Percentiles rank a stretch among this genome's conserved stretches.
Evolutionary conservation across 2,113 vertebrate species (phyloP).

Genomic region (Hiodon tergisus): DNA sequence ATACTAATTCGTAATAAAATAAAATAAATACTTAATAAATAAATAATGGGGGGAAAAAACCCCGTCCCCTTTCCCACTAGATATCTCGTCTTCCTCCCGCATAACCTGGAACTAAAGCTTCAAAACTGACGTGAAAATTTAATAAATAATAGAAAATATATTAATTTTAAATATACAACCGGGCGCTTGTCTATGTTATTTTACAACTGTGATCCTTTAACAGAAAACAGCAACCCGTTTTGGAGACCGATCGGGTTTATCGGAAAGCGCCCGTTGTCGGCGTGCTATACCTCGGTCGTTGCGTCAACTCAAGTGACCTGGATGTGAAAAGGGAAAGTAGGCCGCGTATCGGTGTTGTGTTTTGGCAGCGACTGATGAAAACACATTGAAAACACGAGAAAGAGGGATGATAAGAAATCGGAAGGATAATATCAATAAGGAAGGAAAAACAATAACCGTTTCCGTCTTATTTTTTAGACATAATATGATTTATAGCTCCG

Average conservation of each 20-base stretch:
- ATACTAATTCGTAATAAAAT: conserved; percentile 21
- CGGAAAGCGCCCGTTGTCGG: conserved; percentile 7
- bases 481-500: background rate
- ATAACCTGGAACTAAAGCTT: conserved; percentile 52
- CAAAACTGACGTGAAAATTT: conserved; percentile 36
- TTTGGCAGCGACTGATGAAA: background rate
- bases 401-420: conserved; percentile 5
- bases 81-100: conserved; percentile 21
- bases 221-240: background rate
- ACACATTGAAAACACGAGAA: background rate
- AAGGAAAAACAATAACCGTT: background rate
- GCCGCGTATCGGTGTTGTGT: conserved; percentile 36
- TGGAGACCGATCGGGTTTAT: background rate
- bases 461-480: background rate
- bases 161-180: background rate
- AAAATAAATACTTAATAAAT: conserved; percentile 17
- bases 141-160: conserved; percentile 24
- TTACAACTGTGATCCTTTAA: background rate
- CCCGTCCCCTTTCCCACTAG: conserved; percentile 11
- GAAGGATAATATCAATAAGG: background rate
- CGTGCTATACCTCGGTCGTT: conserved; percentile 16
- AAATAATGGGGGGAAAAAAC: conserved; percentile 22
- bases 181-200: background rate
- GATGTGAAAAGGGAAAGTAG: conserved; percentile 47
- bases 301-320: conserved; percentile 43